Evolutionary conservation across 2,797 vertebrate species (phyloP), one percentile per base, ranked within the genome.

Genomic region (Tenualosa thibaudeaui): DNA sequence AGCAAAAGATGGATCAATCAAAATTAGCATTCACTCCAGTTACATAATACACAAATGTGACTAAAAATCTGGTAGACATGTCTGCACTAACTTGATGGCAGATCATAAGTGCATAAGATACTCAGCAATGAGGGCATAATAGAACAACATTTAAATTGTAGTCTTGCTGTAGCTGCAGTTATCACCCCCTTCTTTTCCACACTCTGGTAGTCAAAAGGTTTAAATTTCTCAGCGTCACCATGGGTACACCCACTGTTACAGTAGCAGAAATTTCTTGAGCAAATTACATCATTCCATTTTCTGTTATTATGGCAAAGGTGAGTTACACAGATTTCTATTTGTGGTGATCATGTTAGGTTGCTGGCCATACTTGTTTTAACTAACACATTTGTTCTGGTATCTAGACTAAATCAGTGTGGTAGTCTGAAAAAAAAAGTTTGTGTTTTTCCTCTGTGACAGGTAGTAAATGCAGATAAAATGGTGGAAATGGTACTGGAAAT

Each of bases 1-100:
- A 13, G 71, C 37, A 78, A 78, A 78, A 43, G 6, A 37, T 78
- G 71, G 40, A 78, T 78, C 68, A 75, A 40, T 78, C 71, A 78
- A 43, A 46, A 78, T 78, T 19, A n/a, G 40, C 17, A 78, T 78
- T 78, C 6, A 43, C 43, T 78, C 5, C 40, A 43, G 40, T 78
- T 78, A 78, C 19, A 43, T 78, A 78, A 78, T 13, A 40, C 71
- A 40, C 37, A 19, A 43, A 75, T 43, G 68, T 75, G 17, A 15
- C 37, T 43, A 43, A 37, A 40, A 46, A 78, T 78, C 71, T 78
- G 40, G 37, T 78, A 22, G 40, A 78, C 17, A 19, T 40, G 46
- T 78, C 37, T 78, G 71, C 19, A 22, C 17, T 78, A 40, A 43
- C 40, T 46, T 78, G 68, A 75, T 46, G 71, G 40, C 37, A 22